phyloP scores from a whole-genome alignment of 2,113 vertebrate species.

The Mellivora capensis region DNA sequence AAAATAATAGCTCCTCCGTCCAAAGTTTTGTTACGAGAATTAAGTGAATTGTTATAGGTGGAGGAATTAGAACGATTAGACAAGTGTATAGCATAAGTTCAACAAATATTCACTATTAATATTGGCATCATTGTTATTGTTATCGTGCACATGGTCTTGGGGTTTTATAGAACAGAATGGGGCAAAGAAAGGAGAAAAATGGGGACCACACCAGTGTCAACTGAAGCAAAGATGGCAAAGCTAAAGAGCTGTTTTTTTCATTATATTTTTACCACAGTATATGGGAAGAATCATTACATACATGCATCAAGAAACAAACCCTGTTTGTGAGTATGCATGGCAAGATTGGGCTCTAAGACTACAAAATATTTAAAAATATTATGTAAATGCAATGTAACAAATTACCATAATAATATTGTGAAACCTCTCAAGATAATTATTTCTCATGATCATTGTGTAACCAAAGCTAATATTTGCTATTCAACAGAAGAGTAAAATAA shows the following conservation, averaged over 20 bases:
- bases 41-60: background rate
- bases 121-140: background rate
- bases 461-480: constrained; percentile 65
- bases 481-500: constrained; percentile 63
- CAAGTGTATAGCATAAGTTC: background rate
- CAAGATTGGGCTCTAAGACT: background rate
- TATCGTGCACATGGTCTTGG: background rate
- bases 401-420: constrained; percentile 69
- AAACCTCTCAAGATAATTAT: constrained; percentile 68
- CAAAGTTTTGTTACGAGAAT: background rate
- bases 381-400: constrained; percentile 60
- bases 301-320: background rate
- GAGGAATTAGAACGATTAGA: background rate
- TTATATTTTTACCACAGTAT: background rate
- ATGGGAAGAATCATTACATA: background rate
- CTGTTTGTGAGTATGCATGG: background rate
- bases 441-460: constrained; percentile 57
- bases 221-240: background rate
- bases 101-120: background rate
- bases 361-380: constrained; percentile 63
- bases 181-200: background rate
- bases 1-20: background rate
- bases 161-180: background rate
- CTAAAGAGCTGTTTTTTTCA: background rate
- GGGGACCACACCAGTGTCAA: background rate